These are phyloP conservation scores for Perca schrenkii DNA, from an alignment of 2,113 vertebrate species.

Conservation along the genomic window DNA sequence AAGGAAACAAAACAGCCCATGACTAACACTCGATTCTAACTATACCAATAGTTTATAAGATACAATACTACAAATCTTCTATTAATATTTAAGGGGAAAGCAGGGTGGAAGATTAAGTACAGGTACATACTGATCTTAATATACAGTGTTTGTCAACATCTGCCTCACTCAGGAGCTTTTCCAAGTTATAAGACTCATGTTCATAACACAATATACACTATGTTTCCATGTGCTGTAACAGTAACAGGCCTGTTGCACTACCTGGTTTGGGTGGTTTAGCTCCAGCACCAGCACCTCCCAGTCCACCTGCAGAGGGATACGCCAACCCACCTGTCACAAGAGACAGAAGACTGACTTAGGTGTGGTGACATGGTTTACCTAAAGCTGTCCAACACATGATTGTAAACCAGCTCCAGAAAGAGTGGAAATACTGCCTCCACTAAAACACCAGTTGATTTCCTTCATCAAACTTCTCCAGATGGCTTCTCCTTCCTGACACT, in stretches of 20 bases:
- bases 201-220: background rate
- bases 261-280: conserved; percentile 83
- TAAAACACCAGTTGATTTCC: conserved; percentile 22
- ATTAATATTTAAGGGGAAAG: background rate
- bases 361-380: background rate
- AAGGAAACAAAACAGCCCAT: background rate
- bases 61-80: background rate
- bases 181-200: background rate
- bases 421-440: background rate
- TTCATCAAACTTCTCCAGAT: conserved; percentile 9
- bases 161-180: background rate
- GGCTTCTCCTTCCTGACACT: conserved; percentile 40
- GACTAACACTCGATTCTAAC: background rate
- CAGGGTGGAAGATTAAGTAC: background rate
- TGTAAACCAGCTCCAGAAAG: background rate
- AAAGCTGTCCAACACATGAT: background rate
- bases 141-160: background rate
- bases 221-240: background rate
- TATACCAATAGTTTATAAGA: background rate
- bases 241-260: conserved; percentile 41
- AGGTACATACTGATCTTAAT: background rate
- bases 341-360: conserved; percentile 11
- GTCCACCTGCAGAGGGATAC: conserved; percentile 71
- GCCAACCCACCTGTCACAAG: conserved; percentile 44
- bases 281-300: conserved; percentile 69